A percentile compares a stretch with the other conserved stretches of the same genome.
These are phyloP conservation scores for Semaprochilodus insignis DNA, from an alignment of 2,797 vertebrate genomes.

Conservation along the genomic window DNA sequence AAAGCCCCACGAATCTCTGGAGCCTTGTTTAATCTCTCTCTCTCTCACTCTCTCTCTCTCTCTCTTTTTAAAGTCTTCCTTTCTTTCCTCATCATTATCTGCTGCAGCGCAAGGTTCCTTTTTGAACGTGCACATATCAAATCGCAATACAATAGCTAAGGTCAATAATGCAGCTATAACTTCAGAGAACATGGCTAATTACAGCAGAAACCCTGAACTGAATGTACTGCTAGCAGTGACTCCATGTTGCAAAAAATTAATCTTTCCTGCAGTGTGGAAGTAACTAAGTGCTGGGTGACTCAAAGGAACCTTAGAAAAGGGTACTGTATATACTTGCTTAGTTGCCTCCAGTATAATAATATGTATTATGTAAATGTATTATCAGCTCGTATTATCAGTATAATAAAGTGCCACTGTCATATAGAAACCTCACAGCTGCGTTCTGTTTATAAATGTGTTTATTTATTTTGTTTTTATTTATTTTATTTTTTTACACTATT, in stretches of 20 bases:
- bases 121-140: conserved; percentile 33
- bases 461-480: too few species aligned
- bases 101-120: conserved; percentile 15
- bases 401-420: too few species aligned
- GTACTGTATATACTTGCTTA: not conserved
- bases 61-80: conserved; percentile 13
- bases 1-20: not conserved
- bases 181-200: conserved; percentile 52
- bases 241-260: conserved; percentile 19
- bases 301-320: not conserved
- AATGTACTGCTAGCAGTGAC: conserved; percentile 34
- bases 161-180: conserved; percentile 51
- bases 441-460: not conserved
- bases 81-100: conserved; percentile 26
- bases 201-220: conserved; percentile 34
- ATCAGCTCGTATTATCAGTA: too few species aligned
- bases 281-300: not conserved
- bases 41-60: too few species aligned
- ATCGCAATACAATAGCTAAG: conserved; percentile 48
- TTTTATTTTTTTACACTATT: too few species aligned
- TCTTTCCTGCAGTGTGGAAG: conserved; percentile 4
- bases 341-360: not conserved
- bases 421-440: too few species aligned
- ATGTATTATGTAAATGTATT: too few species aligned
- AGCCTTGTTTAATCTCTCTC: conserved; percentile 33